Conservation (phyloP, 2,113 vertebrate species). For the Ameiurus melas region DNA sequence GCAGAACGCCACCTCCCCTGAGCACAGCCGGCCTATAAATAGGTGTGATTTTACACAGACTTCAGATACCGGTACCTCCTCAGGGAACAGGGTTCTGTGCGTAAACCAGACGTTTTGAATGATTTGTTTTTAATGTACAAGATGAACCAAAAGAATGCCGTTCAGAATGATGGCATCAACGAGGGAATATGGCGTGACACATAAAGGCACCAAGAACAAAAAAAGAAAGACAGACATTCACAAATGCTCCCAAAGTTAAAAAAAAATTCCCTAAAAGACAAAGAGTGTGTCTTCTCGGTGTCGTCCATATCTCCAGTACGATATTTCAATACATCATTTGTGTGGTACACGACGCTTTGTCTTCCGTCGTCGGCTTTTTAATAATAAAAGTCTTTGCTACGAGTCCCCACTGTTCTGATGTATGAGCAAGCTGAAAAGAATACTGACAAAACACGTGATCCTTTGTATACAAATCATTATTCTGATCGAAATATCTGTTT, state of each 20-base stretch:
- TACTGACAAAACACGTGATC: background rate
- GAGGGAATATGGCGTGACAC: background rate
- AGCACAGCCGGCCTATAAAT: too few species aligned
- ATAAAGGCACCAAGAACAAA: background rate
- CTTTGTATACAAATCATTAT: slow-evolving; percentile 2
- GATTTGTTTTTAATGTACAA: background rate
- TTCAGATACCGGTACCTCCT: too few species aligned
- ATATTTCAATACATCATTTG: background rate
- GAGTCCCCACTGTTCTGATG: background rate
- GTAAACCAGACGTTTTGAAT: background rate
- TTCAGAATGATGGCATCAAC: background rate
- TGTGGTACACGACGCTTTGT: background rate
- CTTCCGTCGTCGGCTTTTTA: background rate
- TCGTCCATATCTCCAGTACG: background rate
- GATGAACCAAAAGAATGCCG: background rate
- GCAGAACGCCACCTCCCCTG: too few species aligned
- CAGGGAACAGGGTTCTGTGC: too few species aligned
- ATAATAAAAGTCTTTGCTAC: background rate
- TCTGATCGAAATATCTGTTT: background rate
- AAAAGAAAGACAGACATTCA: background rate
- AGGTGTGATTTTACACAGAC: too few species aligned
- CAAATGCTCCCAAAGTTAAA: background rate
- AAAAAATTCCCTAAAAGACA: background rate
- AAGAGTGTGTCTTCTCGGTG: background rate
- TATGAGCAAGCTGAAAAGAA: slow-evolving; percentile 8